Conservation (phyloP, 2,113 vertebrate species). For the Amblyornis subalaris region DNA sequence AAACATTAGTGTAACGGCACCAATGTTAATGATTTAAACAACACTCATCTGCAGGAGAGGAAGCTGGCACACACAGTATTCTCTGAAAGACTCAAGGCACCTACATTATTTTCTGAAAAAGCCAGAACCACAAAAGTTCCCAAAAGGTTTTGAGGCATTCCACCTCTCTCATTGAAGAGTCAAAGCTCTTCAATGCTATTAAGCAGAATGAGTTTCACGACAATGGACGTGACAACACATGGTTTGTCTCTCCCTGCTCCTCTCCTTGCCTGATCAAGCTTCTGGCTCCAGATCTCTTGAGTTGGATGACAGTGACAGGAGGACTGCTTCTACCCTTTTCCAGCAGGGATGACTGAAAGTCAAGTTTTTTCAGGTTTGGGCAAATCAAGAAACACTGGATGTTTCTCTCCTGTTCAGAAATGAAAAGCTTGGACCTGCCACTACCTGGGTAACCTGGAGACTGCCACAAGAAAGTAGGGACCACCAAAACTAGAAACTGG, state of each 20-base stretch:
- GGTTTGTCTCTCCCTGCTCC: not conserved
- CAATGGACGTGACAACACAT: rapidly evolving
- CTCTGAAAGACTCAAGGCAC: not conserved
- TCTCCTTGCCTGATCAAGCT: not conserved
- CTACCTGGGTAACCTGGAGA: not conserved
- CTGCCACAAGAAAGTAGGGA: not conserved
- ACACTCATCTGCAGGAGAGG: not conserved
- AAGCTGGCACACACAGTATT: not conserved
- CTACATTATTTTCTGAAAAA: not conserved
- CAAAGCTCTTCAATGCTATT: not conserved
- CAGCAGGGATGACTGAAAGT: not conserved
- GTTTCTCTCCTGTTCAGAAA: not conserved
- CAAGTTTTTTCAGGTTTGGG: not conserved
- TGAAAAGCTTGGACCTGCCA: not conserved
- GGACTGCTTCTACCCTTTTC: not conserved
- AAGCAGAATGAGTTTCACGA: not conserved
- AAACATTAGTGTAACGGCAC: not conserved
- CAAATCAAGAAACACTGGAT: not conserved
- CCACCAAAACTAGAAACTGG: not conserved
- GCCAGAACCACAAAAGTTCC: not conserved
- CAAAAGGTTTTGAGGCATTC: not conserved
- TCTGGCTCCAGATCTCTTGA: not conserved
- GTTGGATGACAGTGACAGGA: rapidly evolving
- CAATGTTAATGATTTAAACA: not conserved
- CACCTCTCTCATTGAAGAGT: not conserved